These are phyloP conservation scores for Brachyptera risi DNA, from an alignment of 2,888 invertebrate genomes.

Conservation along the genomic window DNA sequence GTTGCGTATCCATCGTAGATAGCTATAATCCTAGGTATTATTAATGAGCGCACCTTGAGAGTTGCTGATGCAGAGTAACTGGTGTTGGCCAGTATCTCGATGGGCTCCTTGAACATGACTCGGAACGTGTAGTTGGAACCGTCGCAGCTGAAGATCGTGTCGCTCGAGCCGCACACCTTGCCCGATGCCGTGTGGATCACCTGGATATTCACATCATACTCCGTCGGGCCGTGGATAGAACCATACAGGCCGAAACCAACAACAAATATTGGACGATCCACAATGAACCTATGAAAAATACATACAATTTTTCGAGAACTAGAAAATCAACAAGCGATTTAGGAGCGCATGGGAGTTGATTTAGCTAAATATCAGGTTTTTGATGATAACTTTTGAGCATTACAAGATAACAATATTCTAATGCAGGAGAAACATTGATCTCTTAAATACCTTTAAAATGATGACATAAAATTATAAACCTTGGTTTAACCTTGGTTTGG, in stretches of 20 bases:
- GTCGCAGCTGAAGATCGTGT: conserved; percentile 72
- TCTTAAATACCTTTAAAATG: no score
- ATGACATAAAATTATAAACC: no score
- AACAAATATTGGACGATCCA: conserved; percentile 74
- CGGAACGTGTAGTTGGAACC: conserved; percentile 73
- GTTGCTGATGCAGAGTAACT: conserved; percentile 78
- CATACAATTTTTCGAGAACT: no score
- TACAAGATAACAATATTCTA: no score
- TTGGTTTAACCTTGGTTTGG: no score
- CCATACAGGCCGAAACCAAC: conserved; percentile 83
- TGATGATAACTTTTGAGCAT: no score
- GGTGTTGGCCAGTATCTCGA: conserved; percentile 72
- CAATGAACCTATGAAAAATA: conserved; percentile 59
- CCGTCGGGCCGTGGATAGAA: conserved; percentile 71
- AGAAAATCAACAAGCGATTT: no score
- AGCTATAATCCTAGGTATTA: no score
- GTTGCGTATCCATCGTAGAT: no score
- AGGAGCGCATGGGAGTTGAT: no score
- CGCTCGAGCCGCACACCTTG: conserved; percentile 68
- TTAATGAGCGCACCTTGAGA: conserved; percentile 59
- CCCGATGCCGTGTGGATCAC: conserved; percentile 71
- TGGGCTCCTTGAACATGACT: conserved; percentile 79
- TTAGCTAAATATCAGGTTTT: no score
- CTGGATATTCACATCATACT: conserved; percentile 74
- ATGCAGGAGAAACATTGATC: no score